Evolutionary conservation across 1,140 invertebrate genomes (phyloP).

Genomic region (Lepidurus arcticus): DNA sequence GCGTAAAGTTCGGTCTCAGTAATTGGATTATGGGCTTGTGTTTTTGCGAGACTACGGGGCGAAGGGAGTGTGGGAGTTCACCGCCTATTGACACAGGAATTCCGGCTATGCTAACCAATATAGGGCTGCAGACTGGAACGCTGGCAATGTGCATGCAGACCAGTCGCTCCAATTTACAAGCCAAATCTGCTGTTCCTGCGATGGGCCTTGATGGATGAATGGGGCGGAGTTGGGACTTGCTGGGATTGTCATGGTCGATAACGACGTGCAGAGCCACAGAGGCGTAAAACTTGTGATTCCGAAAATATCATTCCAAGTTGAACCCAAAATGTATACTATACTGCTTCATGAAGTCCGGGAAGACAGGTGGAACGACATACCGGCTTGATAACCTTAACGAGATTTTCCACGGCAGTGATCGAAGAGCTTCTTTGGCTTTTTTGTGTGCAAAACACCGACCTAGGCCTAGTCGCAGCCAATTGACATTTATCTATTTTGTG

Average conservation of each 20-base stretch:
- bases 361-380: constrained; percentile 13
- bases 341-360: not conserved
- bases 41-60: not conserved
- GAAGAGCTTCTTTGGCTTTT: not conserved
- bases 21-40: not conserved
- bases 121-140: not conserved
- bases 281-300: constrained; percentile 7
- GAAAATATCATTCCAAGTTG: not conserved
- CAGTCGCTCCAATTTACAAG: constrained; percentile 14
- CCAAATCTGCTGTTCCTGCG: constrained; percentile 20
- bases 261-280: constrained; percentile 17
- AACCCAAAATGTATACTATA: not conserved
- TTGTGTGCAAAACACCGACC: not conserved
- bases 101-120: constrained; percentile 19
- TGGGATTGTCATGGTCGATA: constrained; percentile 8
- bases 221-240: constrained; percentile 14
- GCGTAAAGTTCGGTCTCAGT: not conserved
- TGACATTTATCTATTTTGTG: too few species aligned
- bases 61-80: not conserved
- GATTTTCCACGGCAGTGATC: constrained; percentile 13
- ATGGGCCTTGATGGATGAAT: constrained; percentile 18
- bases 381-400: not conserved
- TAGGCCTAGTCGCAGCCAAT: too few species aligned
- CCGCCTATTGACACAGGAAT: constrained; percentile 21
- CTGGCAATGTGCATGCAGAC: constrained; percentile 20